phyloP scores from a whole-genome alignment of 2,797 vertebrate species.

The Spondyliosoma cantharus region DNA sequence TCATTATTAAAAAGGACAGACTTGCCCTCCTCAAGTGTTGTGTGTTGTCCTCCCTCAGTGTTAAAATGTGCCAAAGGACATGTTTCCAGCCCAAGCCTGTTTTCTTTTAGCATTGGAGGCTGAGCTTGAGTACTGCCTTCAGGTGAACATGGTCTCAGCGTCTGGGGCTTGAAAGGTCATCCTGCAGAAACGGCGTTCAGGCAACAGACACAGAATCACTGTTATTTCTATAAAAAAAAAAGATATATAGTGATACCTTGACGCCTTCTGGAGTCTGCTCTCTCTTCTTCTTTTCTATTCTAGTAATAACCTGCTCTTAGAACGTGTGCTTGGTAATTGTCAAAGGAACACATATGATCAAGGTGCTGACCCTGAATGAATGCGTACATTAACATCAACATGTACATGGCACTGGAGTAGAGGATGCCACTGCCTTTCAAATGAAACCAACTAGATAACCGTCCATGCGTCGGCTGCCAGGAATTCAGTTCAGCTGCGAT shows the following conservation, averaged over 20 bases:
- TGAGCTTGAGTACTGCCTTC: conserved; percentile 9
- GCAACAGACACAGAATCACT: conserved; percentile 7
- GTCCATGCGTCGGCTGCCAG: neutral
- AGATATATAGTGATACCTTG: neutral
- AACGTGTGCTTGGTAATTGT: neutral
- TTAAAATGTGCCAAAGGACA: neutral
- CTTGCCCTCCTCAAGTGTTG: neutral
- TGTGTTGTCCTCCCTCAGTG: neutral
- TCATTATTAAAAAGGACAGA: neutral
- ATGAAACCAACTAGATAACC: neutral
- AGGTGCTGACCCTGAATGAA: neutral
- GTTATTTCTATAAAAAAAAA: conserved; percentile 12
- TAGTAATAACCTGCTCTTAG: neutral
- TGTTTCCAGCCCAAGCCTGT: conserved; percentile 4
- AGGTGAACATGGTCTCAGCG: conserved; percentile 28
- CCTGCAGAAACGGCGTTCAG: neutral
- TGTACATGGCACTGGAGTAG: neutral
- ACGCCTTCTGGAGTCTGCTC: neutral
- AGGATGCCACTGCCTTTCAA: neutral
- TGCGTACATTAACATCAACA: neutral
- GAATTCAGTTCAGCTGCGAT: neutral
- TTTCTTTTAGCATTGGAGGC: conserved; percentile 25
- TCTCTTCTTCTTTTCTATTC: neutral
- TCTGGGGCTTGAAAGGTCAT: conserved; percentile 51
- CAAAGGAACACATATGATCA: neutral